Percentiles rank a stretch among this genome's conserved stretches.
phyloP scores from a whole-genome alignment of 2,797 vertebrate species.

The Hypotaenidia okinawae region DNA sequence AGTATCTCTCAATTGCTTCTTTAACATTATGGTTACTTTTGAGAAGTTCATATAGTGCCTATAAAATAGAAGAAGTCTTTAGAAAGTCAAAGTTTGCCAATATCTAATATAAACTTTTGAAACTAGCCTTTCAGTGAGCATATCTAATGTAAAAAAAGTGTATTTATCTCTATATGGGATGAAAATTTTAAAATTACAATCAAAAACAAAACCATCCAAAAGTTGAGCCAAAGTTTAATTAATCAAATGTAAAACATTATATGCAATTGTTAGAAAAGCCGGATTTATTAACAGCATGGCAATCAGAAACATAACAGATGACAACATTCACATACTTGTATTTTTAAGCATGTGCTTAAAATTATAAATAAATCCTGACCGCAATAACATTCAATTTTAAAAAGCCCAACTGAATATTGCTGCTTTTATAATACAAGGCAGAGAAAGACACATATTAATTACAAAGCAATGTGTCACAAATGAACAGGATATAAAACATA shows the following conservation, averaged over 20 bases:
- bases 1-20: conserved; percentile 90
- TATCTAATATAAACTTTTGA: background rate
- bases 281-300: background rate
- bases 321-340: background rate
- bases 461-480: background rate
- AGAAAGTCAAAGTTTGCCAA: background rate
- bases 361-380: background rate
- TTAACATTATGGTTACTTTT: conserved; percentile 90
- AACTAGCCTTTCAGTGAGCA: background rate
- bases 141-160: background rate
- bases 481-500: conserved; percentile 53
- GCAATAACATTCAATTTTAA: background rate
- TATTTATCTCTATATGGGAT: background rate
- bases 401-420: background rate
- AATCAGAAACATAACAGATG: background rate
- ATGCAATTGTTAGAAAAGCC: background rate
- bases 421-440: background rate
- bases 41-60: conserved; percentile 94
- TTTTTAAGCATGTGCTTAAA: background rate
- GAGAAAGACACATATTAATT: background rate
- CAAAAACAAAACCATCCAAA: background rate
- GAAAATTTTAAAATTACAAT: background rate
- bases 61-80: background rate
- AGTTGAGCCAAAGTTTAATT: background rate
- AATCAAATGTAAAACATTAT: background rate